Evolutionary conservation across 2,113 vertebrate genomes (phyloP).

Genomic region (Anarhynchus alexandrinus): DNA sequence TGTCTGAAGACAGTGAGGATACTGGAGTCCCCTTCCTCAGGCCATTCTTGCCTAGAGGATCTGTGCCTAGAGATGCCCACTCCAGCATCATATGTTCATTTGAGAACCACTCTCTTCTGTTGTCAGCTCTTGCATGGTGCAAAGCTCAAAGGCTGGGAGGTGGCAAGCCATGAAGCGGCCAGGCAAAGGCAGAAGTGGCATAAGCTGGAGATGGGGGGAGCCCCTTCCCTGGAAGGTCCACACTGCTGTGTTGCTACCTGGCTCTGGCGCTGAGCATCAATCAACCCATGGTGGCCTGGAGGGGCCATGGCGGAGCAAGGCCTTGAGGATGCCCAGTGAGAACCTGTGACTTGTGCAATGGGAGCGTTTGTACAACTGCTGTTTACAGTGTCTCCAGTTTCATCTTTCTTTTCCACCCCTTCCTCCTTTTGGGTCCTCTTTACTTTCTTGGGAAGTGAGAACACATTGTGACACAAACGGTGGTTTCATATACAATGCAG

Average conservation of each 20-base stretch:
- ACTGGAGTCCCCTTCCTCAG: background rate
- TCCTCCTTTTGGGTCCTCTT: background rate
- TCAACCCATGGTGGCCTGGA: accelerated
- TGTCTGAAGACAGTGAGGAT: background rate
- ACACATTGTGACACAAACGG: background rate
- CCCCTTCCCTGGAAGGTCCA: background rate
- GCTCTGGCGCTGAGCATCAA: background rate
- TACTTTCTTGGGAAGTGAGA: background rate
- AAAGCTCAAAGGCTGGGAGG: background rate
- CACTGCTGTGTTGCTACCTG: background rate
- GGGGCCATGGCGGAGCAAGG: background rate
- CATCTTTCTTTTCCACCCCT: background rate
- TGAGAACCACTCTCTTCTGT: background rate
- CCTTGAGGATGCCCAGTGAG: background rate
- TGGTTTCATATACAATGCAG: background rate
- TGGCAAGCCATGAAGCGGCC: background rate
- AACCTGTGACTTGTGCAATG: background rate
- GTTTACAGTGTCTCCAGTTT: background rate
- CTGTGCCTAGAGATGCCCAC: background rate
- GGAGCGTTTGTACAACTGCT: background rate
- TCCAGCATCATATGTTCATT: background rate
- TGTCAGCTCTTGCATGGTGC: background rate
- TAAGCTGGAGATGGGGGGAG: background rate
- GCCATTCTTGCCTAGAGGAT: background rate
- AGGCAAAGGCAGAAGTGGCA: background rate